Evolutionary conservation across 1,140 invertebrate species (phyloP), one percentile per base, ranked within the genome.

Genomic region (Aporrectodea caliginosa): DNA sequence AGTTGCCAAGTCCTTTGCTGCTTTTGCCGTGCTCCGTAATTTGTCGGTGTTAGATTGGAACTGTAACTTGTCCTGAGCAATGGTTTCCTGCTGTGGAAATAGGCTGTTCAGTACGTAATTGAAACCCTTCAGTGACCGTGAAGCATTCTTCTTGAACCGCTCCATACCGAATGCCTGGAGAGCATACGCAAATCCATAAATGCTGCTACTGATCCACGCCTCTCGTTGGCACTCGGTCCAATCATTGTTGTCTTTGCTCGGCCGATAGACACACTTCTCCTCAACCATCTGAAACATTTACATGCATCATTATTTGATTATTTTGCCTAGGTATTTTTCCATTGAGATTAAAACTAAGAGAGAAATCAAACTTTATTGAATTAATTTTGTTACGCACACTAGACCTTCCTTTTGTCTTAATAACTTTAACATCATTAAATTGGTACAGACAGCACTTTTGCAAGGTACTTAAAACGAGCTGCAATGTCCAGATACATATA

Each of bases 141-240:
- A 85, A 81, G 93, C 93, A 85, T 96, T 96, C 84, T 94, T 93
- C 82, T 93, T 92, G 87, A 96, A 96, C 69, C 94, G 90, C 72
- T 96, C 94, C 73, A 94, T 89, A 14, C 94, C 94, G 89, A 96
- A 96, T 1, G 93, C 92, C 82, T 94, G 92, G 73, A 98, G 95
- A 0, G 95, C 93, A 72, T 92, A 88, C n/a, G 93, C 92, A 84
- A 97, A 94, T 30, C 95, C 95, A 87, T 92, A 93, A 14, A 97
- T 91, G 1, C 78, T 74, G 22, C 94, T 96, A 83, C 94, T 93
- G 32, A 97, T 92, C 91, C 93, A 95, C 0, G 94, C 95, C 0
- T 92, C 92, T 79, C 94, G 90, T 69, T 92, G 89, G 12, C 93
- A 94, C 33, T 94, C 86, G 1, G 95, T 97, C 87, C 92, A 92